Base-by-base conservation (phyloP, 2,797 vertebrate genomes). In the Poeciliopsis infans region DNA sequence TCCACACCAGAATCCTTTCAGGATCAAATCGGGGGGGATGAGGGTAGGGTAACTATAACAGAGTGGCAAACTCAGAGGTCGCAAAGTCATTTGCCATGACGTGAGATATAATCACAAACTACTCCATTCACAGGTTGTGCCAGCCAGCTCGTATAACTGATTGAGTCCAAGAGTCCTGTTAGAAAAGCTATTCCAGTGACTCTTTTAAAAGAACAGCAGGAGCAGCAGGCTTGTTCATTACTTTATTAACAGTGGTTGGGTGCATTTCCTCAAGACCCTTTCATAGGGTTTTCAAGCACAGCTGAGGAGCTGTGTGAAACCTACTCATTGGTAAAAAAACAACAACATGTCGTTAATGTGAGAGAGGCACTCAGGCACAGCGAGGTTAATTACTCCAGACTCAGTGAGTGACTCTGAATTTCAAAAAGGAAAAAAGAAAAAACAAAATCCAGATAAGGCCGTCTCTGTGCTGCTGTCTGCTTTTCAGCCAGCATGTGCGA, bases 331-430 rank as follows among this genome's bases (percentile, higher is more conserved):
- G 89, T 87, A 79, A 85, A 74, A 45, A 43, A 10, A 41, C 2
- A 45, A 45, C 16, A 28, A 33, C n/a, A 72, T 10, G 7, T 69
- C 78, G 77, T 74, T 45, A 61, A 82, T 85, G 79, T 83, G 18
- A 41, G 76, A 83, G 84, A 88, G 84, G 80, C 85, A 79, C 75
- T 87, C 72, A 71, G 78, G 83, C 77, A 66, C 69, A 86, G 80
- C 47, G 16, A 73, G 72, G 75, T 80, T 92, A 88, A 95, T 93
- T 91, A 92, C 84, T 85, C 78, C 78, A 77, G 80, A 86, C 78
- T 90, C 84, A 73, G 53, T 82, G 83, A 76, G 81, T 78, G 86
- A 82, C 86, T 91, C 86, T 82, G 91, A 91, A 93, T 83, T 88
- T 92, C 91, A 49, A 71, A 47, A 61, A 61, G 33, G 16, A 28